phyloP scores from a whole-genome alignment of 2,797 vertebrate species.

The Cetoscarus ocellatus region DNA sequence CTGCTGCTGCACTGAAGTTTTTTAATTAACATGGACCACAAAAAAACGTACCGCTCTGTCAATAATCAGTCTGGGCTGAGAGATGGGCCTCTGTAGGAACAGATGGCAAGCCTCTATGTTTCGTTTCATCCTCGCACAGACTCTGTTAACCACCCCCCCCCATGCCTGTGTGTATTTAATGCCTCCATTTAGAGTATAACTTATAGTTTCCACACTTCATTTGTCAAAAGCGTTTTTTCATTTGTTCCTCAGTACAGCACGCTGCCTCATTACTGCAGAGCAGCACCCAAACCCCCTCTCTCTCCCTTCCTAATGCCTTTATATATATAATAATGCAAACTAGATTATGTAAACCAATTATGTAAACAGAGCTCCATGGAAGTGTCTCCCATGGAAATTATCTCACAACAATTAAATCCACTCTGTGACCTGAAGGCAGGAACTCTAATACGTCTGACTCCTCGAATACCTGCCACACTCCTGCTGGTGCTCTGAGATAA shows the following conservation, averaged over 20 bases:
- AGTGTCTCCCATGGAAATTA: constrained; percentile 36
- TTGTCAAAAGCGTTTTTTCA: constrained; percentile 10
- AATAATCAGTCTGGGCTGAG: background rate
- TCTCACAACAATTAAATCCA: constrained; percentile 40
- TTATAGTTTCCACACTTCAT: background rate
- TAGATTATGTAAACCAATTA: constrained; percentile 58
- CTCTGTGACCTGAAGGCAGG: constrained; percentile 38
- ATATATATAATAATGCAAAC: constrained; percentile 54
- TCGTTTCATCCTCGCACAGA: background rate
- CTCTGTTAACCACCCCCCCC: background rate
- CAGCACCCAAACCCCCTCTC: background rate
- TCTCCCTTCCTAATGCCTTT: constrained; percentile 28
- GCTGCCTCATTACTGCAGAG: constrained; percentile 21
- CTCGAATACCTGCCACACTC: constrained; percentile 14
- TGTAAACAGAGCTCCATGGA: constrained; percentile 40
- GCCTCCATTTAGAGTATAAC: constrained; percentile 1
- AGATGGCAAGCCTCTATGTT: background rate
- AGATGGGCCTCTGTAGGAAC: background rate
- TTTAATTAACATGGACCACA: background rate
- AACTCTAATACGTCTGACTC: background rate
- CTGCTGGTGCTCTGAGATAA: background rate
- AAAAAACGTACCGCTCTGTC: too few species aligned
- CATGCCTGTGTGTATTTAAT: background rate
- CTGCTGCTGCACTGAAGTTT: background rate
- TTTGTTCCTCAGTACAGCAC: constrained; percentile 22